A percentile compares a stretch with the other conserved stretches of the same genome.
phyloP scores from a whole-genome alignment of 2,888 invertebrate species.

The Hermaeophaga mercurialis region DNA sequence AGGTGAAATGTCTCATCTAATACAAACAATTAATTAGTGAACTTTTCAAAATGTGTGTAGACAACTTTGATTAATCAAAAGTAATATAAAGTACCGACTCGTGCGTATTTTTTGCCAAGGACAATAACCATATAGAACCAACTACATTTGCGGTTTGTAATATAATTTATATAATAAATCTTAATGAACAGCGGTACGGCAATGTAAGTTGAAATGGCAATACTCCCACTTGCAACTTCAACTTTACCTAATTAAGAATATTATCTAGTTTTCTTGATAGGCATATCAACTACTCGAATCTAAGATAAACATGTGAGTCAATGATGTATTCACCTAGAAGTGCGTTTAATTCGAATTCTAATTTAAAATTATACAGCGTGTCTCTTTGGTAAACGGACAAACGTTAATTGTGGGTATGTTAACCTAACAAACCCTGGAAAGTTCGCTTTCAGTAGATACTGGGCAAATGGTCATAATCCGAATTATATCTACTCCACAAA shows the following conservation, averaged over 20 bases:
- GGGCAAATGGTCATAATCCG: no score
- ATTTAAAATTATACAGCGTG: no score
- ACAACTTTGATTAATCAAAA: neutral
- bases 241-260: constrained; percentile 8
- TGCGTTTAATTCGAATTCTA: no score
- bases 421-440: no score
- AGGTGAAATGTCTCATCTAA: constrained; percentile 5
- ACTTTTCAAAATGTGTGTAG: constrained; percentile 1
- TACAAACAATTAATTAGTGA: constrained; percentile 7
- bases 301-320: neutral
- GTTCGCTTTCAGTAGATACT: no score
- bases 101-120: constrained; percentile 4
- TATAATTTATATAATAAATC: constrained; percentile 7
- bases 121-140: constrained; percentile 5
- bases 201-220: constrained; percentile 8
- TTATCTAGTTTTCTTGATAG: constrained; percentile 4
- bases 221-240: constrained; percentile 7
- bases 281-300: constrained; percentile 2
- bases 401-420: no score
- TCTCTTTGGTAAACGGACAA: no score
- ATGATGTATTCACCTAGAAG: no score
- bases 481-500: no score
- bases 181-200: constrained; percentile 3
- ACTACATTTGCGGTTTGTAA: neutral
- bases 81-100: constrained; percentile 5